Conservation (phyloP, 2,888 invertebrate genomes). For the Ichneumon xanthorius region DNA sequence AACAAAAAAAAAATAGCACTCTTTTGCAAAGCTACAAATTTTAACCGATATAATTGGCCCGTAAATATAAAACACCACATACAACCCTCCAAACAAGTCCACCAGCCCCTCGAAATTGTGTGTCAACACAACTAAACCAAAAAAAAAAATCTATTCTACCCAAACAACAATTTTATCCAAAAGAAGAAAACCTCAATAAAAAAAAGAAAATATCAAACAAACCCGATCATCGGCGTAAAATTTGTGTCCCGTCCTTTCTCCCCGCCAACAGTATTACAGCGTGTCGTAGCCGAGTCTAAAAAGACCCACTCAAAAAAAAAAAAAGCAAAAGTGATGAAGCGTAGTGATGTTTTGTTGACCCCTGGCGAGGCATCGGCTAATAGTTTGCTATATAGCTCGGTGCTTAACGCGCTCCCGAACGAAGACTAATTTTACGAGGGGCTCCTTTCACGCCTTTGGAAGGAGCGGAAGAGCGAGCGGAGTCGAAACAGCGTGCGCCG, state of each 20-base stretch:
- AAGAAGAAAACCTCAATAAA: no score
- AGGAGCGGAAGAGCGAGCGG: conserved; percentile 17
- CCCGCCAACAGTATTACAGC: conserved; percentile 5
- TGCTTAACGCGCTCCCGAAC: conserved; percentile 52
- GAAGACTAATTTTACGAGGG: conserved; percentile 64
- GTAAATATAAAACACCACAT: no score
- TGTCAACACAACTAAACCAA: no score
- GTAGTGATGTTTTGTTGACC: conserved; percentile 61
- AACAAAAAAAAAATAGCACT: no score
- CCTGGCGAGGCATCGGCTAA: conserved; percentile 57
- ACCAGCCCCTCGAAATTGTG: no score
- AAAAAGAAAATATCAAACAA: no score
- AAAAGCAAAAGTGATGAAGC: conserved; percentile 36
- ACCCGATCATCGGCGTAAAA: no score
- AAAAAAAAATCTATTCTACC: no score
- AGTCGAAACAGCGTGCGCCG: conserved; percentile 52
- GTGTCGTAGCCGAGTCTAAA: background rate
- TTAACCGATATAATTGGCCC: no score
- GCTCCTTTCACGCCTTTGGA: conserved; percentile 60
- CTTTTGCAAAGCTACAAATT: no score
- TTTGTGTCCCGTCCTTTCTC: background rate
- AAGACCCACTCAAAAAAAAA: background rate
- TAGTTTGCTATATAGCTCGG: conserved; percentile 56
- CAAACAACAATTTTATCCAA: no score
- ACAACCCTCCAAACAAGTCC: no score